Conservation (phyloP, 1,140 invertebrate genomes). For the Copidosoma floridanum region DNA sequence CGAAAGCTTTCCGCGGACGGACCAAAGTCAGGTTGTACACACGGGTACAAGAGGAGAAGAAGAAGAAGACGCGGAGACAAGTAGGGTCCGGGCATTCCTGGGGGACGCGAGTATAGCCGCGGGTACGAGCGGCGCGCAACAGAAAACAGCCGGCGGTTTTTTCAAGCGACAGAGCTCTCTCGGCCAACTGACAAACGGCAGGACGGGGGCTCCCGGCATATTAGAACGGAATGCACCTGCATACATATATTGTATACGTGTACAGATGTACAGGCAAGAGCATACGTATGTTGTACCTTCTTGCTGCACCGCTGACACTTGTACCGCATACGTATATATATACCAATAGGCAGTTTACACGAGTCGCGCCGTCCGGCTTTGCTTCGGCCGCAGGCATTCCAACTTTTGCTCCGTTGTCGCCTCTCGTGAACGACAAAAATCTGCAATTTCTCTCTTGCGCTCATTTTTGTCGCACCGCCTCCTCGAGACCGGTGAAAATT, state of each 20-base stretch:
- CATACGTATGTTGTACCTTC: no score
- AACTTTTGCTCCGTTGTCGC: no score
- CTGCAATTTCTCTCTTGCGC: no score
- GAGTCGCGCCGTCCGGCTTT: not conserved
- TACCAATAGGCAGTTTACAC: not conserved
- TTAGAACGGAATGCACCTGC: constrained; percentile 48
- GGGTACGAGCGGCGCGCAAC: constrained; percentile 34
- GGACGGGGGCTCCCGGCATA: constrained; percentile 35
- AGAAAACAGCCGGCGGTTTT: constrained; percentile 45
- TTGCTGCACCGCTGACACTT: constrained; percentile 2
- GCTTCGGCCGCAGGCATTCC: no score
- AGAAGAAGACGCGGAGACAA: constrained; percentile 10
- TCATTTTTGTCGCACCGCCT: no score
- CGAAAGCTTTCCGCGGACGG: no score
- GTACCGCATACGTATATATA: constrained; percentile 11
- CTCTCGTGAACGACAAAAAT: no score
- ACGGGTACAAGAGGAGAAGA: not conserved
- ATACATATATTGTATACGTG: no score
- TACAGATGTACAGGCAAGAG: no score
- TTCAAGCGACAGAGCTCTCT: constrained; percentile 45
- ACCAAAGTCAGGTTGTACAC: no score
- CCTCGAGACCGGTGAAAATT: no score
- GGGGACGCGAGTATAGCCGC: no score
- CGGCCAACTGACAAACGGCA: constrained; percentile 40
- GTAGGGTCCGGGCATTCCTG: constrained; percentile 36